Conservation (phyloP, 1,140 invertebrate genomes). For the Helicoverpa zea region DNA sequence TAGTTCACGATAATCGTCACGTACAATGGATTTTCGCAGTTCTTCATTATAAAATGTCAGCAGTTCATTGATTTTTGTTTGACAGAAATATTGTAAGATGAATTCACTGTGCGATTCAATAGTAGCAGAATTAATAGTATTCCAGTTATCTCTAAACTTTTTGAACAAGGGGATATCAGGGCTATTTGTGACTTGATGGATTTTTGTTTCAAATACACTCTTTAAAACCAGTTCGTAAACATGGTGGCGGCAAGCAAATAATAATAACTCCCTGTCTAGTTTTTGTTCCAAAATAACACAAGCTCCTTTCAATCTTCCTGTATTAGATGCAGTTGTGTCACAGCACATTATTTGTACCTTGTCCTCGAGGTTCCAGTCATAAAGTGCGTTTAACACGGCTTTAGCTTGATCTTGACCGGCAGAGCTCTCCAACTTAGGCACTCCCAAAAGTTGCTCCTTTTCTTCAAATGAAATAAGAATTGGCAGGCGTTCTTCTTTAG, state of each 20-base stretch:
- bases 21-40: slow-evolving; percentile 50
- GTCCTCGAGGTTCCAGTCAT: slow-evolving; percentile 33
- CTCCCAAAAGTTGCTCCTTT: slow-evolving; percentile 23
- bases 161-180: too few species aligned
- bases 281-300: slow-evolving; percentile 41
- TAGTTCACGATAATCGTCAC: slow-evolving; percentile 77
- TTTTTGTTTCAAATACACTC: too few species aligned
- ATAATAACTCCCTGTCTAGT: slow-evolving; percentile 7
- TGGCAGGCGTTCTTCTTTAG: slow-evolving; percentile 35
- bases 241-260: too few species aligned
- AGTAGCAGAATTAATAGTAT: too few species aligned
- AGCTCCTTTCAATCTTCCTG: slow-evolving; percentile 46
- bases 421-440: slow-evolving; percentile 15
- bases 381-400: too few species aligned
- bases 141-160: too few species aligned
- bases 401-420: background rate
- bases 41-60: slow-evolving; percentile 5
- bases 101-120: too few species aligned
- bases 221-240: too few species aligned
- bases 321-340: slow-evolving; percentile 54
- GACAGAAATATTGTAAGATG: too few species aligned
- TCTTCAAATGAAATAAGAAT: slow-evolving; percentile 21
- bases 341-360: slow-evolving; percentile 54
- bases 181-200: too few species aligned
- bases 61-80: background rate